Evolutionary conservation across 2,888 invertebrate genomes (phyloP).

Genomic region (Agrochola lychnidis): DNA sequence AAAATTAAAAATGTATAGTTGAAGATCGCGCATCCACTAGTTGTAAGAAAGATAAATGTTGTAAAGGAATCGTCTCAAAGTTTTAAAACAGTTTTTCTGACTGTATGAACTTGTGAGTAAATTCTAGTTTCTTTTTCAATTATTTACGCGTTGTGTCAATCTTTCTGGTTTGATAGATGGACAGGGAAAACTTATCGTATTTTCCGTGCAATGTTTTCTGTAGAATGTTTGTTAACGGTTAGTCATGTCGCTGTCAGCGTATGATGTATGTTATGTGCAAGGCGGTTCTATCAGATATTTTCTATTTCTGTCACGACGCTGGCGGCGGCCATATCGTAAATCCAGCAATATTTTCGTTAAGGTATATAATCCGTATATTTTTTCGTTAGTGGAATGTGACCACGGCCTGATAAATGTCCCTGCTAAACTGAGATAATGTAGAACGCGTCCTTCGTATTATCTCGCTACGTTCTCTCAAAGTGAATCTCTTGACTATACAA

Average conservation of each 20-base stretch:
- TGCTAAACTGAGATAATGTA: slow-evolving; percentile 71
- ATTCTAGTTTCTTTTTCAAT: slow-evolving; percentile 26
- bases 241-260: slow-evolving; percentile 79
- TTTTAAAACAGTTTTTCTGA: not conserved
- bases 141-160: slow-evolving; percentile 38
- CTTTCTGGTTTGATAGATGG: slow-evolving; percentile 25
- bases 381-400: slow-evolving; percentile 79
- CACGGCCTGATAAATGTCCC: slow-evolving; percentile 73
- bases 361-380: slow-evolving; percentile 79
- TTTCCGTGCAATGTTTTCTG: slow-evolving; percentile 50
- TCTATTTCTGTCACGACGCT: slow-evolving; percentile 85
- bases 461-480: slow-evolving; percentile 54
- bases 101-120: slow-evolving; percentile 1
- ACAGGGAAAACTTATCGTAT: slow-evolving; percentile 43
- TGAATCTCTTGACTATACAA: slow-evolving; percentile 60
- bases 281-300: slow-evolving; percentile 80
- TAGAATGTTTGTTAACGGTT: slow-evolving; percentile 74
- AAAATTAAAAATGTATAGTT: slow-evolving; percentile 13
- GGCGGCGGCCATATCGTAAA: slow-evolving; percentile 79
- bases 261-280: slow-evolving; percentile 81
- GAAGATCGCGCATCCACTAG: slow-evolving; percentile 2
- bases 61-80: not conserved
- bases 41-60: slow-evolving; percentile 27
- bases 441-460: slow-evolving; percentile 54
- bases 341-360: slow-evolving; percentile 80